Percentiles rank a stretch among this genome's conserved stretches.
Evolutionary conservation across 2,113 vertebrate genomes (phyloP).

Genomic region (Hippocampus zosterae): DNA sequence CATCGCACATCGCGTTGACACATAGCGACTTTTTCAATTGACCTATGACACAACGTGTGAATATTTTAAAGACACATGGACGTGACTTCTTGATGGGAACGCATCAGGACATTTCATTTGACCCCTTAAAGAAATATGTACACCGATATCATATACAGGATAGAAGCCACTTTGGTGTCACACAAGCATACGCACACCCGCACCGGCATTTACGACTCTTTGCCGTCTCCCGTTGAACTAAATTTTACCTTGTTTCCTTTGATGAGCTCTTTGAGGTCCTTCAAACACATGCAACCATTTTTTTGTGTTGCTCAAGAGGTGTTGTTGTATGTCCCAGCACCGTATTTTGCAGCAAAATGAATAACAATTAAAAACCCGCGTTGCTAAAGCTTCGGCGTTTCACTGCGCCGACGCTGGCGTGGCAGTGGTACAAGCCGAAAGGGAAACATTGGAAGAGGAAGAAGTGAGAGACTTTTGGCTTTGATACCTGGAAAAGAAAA

Average conservation of each 20-base stretch:
- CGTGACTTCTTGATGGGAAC: not conserved
- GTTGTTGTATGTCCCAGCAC: slow-evolving; percentile 24
- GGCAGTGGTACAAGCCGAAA: slow-evolving; percentile 68
- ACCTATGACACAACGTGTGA: slow-evolving; percentile 22
- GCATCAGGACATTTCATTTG: not conserved
- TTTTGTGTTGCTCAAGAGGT: slow-evolving; percentile 7
- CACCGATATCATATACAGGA: slow-evolving; percentile 30
- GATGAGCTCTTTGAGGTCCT: slow-evolving; percentile 34
- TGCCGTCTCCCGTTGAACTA: slow-evolving; percentile 38
- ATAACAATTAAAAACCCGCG: slow-evolving; percentile 13
- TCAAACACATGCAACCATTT: slow-evolving; percentile 10
- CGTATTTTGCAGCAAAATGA: slow-evolving; percentile 34
- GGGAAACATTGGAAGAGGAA: slow-evolving; percentile 78
- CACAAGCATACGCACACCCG: slow-evolving; percentile 21
- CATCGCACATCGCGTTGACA: slow-evolving; percentile 10
- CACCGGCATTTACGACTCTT: slow-evolving; percentile 10
- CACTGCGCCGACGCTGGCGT: slow-evolving; percentile 51
- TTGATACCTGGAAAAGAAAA: slow-evolving; percentile 79
- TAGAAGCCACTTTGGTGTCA: slow-evolving; percentile 26
- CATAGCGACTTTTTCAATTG: slow-evolving; percentile 30
- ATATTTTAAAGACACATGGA: slow-evolving; percentile 20
- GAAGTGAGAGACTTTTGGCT: slow-evolving; percentile 75
- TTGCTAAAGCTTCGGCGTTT: slow-evolving; percentile 24
- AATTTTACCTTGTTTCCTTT: slow-evolving; percentile 4
- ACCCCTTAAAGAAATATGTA: slow-evolving; percentile 34